These are phyloP conservation scores for Micromys minutus DNA, from an alignment of 2,113 vertebrate genomes.

Conservation along the genomic window DNA sequence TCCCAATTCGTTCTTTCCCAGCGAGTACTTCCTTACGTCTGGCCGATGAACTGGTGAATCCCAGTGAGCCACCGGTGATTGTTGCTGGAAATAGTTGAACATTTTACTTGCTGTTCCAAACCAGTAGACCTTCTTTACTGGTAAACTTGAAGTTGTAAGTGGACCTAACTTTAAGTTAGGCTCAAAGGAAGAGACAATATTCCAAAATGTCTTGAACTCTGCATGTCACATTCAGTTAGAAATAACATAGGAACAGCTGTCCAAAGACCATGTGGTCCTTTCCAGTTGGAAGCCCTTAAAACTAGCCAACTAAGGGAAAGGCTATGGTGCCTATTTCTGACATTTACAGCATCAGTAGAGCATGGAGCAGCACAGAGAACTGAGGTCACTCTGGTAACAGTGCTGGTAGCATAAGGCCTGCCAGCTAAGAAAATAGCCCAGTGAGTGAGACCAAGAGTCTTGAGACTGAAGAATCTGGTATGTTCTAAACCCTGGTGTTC, in stretches of 20 bases:
- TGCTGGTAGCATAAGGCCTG: neutral
- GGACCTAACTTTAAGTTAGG: neutral
- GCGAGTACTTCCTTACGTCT: neutral
- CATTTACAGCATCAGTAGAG: neutral
- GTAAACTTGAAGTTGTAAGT: neutral
- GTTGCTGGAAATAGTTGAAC: neutral
- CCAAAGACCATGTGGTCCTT: neutral
- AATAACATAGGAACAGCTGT: neutral
- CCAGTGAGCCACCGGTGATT: neutral
- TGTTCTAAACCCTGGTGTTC: neutral
- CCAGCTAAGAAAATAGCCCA: too few relatives aligned
- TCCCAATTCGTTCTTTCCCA: neutral
- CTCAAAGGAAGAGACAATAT: neutral
- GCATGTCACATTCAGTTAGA: neutral
- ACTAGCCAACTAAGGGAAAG: neutral
- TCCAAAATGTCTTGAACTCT: slow-evolving; percentile 11
- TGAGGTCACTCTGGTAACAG: neutral
- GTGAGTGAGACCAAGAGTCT: accelerated
- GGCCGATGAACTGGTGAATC: neutral
- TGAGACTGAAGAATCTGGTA: neutral
- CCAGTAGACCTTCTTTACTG: neutral
- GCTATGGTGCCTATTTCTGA: neutral
- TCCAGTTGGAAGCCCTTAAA: slow-evolving; percentile 26
- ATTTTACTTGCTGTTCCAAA: neutral
- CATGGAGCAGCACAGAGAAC: neutral